phyloP scores from a whole-genome alignment of 2,113 vertebrate genomes.

The Murina feae region DNA sequence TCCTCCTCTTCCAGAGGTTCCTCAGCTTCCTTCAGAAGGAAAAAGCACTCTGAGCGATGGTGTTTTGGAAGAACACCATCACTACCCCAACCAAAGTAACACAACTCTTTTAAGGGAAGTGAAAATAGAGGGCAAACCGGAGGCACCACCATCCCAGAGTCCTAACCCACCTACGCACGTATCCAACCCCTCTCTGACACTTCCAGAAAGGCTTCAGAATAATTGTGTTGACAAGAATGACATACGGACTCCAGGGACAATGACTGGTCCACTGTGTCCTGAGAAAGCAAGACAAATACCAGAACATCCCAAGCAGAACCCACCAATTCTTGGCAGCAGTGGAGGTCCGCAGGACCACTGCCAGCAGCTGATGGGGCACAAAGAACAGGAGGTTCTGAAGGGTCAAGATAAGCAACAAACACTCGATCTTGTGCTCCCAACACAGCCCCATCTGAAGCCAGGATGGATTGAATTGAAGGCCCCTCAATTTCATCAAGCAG shows the following conservation, averaged over 20 bases:
- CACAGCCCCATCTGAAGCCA: constrained; percentile 75
- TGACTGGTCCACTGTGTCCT: constrained; percentile 50
- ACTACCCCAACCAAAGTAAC: constrained; percentile 71
- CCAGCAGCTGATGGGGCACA: constrained; percentile 66
- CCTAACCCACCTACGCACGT: constrained; percentile 50
- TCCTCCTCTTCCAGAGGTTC: not conserved
- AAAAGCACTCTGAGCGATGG: constrained; percentile 69
- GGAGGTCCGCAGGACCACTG: constrained; percentile 70
- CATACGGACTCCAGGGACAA: not conserved
- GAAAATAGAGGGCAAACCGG: constrained; percentile 73
- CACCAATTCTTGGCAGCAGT: constrained; percentile 2
- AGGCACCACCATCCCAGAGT: constrained; percentile 55
- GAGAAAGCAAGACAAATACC: constrained; percentile 57
- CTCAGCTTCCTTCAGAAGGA: constrained; percentile 72
- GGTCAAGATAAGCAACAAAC: constrained; percentile 77
- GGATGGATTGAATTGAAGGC: constrained; percentile 88
- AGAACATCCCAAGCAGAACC: constrained; percentile 63
- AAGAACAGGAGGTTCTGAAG: constrained; percentile 60
- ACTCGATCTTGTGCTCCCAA: constrained; percentile 71
- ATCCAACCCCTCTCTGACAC: constrained; percentile 56
- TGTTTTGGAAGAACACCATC: constrained; percentile 73
- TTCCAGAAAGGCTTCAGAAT: constrained; percentile 66
- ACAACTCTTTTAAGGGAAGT: constrained; percentile 74
- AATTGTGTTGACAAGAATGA: constrained; percentile 49
- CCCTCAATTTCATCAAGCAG: constrained; percentile 74